Evolutionary conservation across 2,888 invertebrate genomes (phyloP).

Genomic region (Trichacis sp.): DNA sequence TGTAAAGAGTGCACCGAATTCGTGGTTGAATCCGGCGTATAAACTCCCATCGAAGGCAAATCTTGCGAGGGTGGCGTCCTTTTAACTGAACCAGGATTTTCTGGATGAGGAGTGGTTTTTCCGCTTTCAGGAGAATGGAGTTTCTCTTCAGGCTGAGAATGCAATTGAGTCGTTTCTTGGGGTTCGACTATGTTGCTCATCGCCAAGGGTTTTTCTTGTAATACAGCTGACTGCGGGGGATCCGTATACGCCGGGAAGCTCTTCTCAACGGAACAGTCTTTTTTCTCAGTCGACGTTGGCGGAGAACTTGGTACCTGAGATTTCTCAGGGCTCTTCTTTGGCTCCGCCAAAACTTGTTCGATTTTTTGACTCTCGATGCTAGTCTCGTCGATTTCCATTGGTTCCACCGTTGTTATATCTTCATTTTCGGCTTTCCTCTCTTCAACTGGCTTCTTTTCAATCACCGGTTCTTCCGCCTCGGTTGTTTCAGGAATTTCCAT

Average conservation of each 20-base stretch:
- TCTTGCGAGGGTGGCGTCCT: conserved; percentile 72
- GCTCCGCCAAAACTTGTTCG: conserved; percentile 35
- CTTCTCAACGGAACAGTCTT: conserved; percentile 11
- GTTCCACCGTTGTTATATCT: conserved; percentile 27
- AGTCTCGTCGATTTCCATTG: conserved; percentile 37
- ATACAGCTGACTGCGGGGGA: conserved; percentile 11
- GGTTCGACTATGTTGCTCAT: conserved; percentile 32
- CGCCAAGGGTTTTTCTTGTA: conserved; percentile 47
- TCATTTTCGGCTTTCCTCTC: conserved; percentile 20
- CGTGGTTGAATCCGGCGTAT: conserved; percentile 86
- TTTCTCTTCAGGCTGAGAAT: conserved; percentile 59
- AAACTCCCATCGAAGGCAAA: conserved; percentile 86
- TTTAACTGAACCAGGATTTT: conserved; percentile 69
- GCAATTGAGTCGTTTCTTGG: conserved; percentile 47
- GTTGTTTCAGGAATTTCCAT: conserved; percentile 71
- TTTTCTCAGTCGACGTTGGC: conserved; percentile 19
- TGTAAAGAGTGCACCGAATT: conserved; percentile 86
- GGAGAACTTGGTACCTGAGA: conserved; percentile 43
- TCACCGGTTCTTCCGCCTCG: conserved; percentile 67
- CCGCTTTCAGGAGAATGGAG: conserved; percentile 67
- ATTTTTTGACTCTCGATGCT: conserved; percentile 29
- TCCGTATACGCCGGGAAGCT: conserved; percentile 30
- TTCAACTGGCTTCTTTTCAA: not conserved
- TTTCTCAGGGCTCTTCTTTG: conserved; percentile 18
- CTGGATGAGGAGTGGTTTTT: conserved; percentile 68